phyloP scores from a whole-genome alignment of 2,888 invertebrate genomes.

The Lissocephala sabroskyi region DNA sequence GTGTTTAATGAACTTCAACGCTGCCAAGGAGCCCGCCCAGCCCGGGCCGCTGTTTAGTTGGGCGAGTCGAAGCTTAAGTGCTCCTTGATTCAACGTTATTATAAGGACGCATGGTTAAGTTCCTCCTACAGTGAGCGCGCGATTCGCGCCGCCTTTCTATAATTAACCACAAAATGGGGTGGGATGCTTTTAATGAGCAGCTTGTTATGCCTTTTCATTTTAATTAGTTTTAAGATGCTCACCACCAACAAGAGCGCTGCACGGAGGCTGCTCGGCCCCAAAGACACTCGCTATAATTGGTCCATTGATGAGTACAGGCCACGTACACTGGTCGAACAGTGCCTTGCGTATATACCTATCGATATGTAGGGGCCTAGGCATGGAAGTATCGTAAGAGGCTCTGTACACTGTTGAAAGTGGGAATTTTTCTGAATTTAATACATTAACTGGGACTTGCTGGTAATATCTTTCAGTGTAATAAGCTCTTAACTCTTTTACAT shows the following conservation, averaged over 20 bases:
- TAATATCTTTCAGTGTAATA: slow-evolving; percentile 46
- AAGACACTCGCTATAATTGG: slow-evolving; percentile 63
- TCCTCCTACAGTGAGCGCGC: background rate
- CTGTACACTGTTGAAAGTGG: too few species aligned
- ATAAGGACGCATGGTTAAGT: background rate
- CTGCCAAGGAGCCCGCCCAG: slow-evolving; percentile 20
- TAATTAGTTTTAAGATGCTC: slow-evolving; percentile 66
- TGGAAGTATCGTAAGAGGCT: too few species aligned
- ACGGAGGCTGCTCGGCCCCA: slow-evolving; percentile 4
- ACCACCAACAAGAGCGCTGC: slow-evolving; percentile 46
- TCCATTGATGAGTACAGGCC: slow-evolving; percentile 66
- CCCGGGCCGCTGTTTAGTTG: background rate
- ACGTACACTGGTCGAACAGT: too few species aligned
- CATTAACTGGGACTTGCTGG: too few species aligned
- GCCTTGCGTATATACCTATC: too few species aligned
- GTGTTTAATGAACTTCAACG: slow-evolving; percentile 69
- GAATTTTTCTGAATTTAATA: too few species aligned
- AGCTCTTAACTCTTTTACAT: slow-evolving; percentile 64
- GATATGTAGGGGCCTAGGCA: too few species aligned
- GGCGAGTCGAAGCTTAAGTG: background rate
- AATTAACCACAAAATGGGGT: slow-evolving; percentile 67
- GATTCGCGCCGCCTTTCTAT: slow-evolving; percentile 44
- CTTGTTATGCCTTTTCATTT: slow-evolving; percentile 65
- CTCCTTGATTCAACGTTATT: background rate
- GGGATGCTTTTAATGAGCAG: slow-evolving; percentile 57